These are phyloP conservation scores for Pocillopora verrucosa DNA, from an alignment of 64 coral and sea anemone genomes.

Conservation along the genomic window DNA sequence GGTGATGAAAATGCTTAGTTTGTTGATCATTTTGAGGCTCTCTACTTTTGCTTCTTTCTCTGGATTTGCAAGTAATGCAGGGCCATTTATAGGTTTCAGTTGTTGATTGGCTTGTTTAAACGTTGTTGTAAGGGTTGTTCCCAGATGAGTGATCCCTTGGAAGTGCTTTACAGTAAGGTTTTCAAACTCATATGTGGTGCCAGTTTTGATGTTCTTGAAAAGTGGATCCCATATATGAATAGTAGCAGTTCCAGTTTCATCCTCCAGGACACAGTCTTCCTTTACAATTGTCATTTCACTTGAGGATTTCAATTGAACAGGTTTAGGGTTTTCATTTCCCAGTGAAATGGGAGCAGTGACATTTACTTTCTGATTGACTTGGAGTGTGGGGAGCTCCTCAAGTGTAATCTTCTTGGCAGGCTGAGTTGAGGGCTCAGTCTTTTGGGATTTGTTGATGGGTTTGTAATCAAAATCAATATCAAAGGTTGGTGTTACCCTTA, in stretches of 20 bases:
- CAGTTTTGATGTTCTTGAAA: constrained; percentile 15
- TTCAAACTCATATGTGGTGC: constrained; percentile 30
- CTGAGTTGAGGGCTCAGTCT: background rate
- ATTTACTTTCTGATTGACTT: constrained; percentile 52
- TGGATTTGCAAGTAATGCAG: background rate
- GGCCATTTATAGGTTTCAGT: background rate
- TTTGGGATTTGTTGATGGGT: constrained; percentile 9
- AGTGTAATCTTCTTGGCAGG: constrained; percentile 9
- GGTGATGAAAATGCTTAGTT: constrained; percentile 38
- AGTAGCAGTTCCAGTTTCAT: constrained; percentile 39
- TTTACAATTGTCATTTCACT: constrained; percentile 19
- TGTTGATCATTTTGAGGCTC: constrained; percentile 13
- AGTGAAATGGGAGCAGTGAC: constrained; percentile 41
- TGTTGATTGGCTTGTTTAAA: background rate
- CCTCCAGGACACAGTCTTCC: constrained; percentile 45
- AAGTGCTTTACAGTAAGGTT: constrained; percentile 53
- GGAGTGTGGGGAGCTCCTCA: constrained; percentile 25
- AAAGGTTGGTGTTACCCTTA: too few species aligned
- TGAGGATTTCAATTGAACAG: constrained; percentile 22
- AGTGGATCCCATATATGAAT: constrained; percentile 35
- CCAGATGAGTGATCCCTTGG: too few species aligned
- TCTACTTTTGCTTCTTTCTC: too few species aligned
- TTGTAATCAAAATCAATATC: too few species aligned
- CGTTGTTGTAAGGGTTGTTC: too few species aligned
- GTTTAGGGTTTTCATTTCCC: constrained; percentile 43